phyloP scores from a whole-genome alignment of 2,888 invertebrate species.

The Venustoraphidia nigricollis region DNA sequence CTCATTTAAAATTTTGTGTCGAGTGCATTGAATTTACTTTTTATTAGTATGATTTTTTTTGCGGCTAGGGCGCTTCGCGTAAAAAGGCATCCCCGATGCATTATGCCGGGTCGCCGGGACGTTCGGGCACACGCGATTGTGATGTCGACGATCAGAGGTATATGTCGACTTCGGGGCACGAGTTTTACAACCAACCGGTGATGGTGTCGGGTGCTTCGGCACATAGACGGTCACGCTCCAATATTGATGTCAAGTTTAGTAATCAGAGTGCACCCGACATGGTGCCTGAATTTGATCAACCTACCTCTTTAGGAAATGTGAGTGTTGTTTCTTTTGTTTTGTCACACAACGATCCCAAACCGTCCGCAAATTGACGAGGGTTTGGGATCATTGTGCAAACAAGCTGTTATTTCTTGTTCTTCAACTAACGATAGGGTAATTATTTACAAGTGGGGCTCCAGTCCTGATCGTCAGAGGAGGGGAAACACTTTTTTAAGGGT shows the following conservation, averaged over 20 bases:
- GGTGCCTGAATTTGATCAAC: slow-evolving; percentile 34
- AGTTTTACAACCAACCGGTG: slow-evolving; percentile 10
- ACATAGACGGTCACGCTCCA: slow-evolving; percentile 26
- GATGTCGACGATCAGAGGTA: not conserved
- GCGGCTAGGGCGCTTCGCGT: not conserved
- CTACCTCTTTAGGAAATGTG: slow-evolving; percentile 16
- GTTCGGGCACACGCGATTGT: slow-evolving; percentile 23
- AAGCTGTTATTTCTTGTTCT: too few species aligned
- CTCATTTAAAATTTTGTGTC: too few species aligned
- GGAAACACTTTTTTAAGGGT: too few species aligned
- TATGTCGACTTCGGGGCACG: slow-evolving; percentile 1
- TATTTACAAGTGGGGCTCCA: too few species aligned
- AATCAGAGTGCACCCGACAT: slow-evolving; percentile 36
- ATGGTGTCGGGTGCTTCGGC: slow-evolving; percentile 19
- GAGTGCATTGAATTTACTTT: too few species aligned
- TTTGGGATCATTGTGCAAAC: too few species aligned
- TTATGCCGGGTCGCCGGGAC: slow-evolving; percentile 26
- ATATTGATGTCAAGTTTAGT: slow-evolving; percentile 20
- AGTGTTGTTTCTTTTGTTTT: slow-evolving; percentile 14
- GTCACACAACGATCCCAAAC: too few species aligned
- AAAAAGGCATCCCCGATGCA: slow-evolving; percentile 24
- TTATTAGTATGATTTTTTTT: too few species aligned
- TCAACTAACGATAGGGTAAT: too few species aligned
- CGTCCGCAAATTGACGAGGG: too few species aligned
- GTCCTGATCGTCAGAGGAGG: too few species aligned